Evolutionary conservation across 2,113 vertebrate genomes (phyloP).

Genomic region (Gorsachius goisagi): DNA sequence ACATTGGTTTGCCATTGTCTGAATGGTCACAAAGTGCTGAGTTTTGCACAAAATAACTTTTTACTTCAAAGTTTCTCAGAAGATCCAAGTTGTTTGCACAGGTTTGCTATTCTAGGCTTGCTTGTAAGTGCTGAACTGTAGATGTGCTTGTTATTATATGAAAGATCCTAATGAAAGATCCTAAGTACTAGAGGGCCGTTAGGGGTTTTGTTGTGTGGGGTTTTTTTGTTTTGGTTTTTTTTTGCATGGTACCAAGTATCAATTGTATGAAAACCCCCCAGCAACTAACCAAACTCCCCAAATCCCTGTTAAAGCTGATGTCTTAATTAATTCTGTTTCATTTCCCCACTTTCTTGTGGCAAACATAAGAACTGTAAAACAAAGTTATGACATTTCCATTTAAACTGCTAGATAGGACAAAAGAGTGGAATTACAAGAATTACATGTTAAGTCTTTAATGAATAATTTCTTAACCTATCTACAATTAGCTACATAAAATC

Average conservation of each 20-base stretch:
- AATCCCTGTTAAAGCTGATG: neutral
- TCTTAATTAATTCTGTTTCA: neutral
- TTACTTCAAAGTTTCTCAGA: conserved; percentile 31
- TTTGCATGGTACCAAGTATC: neutral
- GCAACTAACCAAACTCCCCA: neutral
- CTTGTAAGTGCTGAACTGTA: conserved; percentile 33
- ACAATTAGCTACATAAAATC: neutral
- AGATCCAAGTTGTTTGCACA: conserved; percentile 35
- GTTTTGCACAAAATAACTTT: neutral
- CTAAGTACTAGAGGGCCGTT: neutral
- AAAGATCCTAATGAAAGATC: neutral
- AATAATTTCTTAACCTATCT: neutral
- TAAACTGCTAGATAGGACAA: neutral
- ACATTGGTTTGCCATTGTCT: neutral
- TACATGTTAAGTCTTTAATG: neutral
- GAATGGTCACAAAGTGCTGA: conserved; percentile 9
- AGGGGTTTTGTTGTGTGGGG: neutral
- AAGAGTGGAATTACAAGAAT: neutral
- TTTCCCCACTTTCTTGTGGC: neutral
- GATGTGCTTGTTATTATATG: neutral
- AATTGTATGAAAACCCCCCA: neutral
- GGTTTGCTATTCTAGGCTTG: conserved; percentile 33
- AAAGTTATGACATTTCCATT: neutral
- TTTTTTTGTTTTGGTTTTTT: neutral
- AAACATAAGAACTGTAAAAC: neutral